Base-by-base conservation (phyloP, 2,888 invertebrate genomes). In the Sicus ferrugineus region DNA sequence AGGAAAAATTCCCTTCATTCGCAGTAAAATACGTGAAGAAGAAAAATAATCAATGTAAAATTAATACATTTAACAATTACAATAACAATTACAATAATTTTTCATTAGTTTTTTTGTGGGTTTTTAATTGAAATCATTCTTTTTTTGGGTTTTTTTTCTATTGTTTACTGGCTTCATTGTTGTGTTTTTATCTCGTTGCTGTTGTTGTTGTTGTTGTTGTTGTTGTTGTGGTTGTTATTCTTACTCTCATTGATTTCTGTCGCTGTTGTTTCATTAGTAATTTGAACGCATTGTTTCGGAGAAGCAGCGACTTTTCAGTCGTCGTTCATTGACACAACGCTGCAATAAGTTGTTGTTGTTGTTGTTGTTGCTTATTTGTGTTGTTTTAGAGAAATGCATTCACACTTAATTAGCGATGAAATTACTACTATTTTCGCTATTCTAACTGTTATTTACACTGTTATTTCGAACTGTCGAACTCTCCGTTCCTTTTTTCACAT, bases 121-220 rank as follows among this genome's bases (percentile, higher is more conserved):
- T 38, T 38, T 38, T 38, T 38, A 38, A 9, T 38, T 38, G 38
- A 11, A 6, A 38, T 38, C 11, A 6, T 38, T 38, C 9, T 34
- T 34, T 34, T 34, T 34, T 14, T 34, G 14, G 1, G 14, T 30
- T 56, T 26, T 34, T 58, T 28, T 34, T 34, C 59, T 30, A 26
- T 30, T 56, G 59, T 59, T 59, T 19, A n/a, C 16, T 19, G 59
- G 59, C 59, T 30, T 26, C 56, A 30, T 26, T 28, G 26, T 28
- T 26, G 56, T 56, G 56, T 16, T 68, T 68, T 64, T 42, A 50
- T 52, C 68, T 68, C 59, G 62, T 50, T 31, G 34, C 56, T 62
- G 67, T 58, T 62, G 34, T 70, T 68, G 54, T 59, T 58, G 14
- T 46, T 67, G 52, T 31, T 70, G 9, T 58, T 52, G 14, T 62